A percentile compares a stretch with the other conserved stretches of the same genome.
These are phyloP conservation scores for Anas bernieri DNA, from an alignment of 2,797 vertebrate genomes.

Conservation along the genomic window DNA sequence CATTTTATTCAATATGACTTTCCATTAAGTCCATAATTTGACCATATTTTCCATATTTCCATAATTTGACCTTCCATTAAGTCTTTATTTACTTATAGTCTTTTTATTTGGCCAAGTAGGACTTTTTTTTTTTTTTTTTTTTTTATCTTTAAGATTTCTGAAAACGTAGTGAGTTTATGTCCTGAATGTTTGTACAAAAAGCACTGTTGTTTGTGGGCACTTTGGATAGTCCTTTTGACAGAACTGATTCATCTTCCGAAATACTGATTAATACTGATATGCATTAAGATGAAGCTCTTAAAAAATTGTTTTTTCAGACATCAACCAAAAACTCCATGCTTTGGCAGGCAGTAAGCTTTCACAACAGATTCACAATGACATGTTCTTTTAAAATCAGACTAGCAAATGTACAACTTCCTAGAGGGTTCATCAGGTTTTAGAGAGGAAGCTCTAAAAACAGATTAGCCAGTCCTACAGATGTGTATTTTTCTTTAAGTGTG, in stretches of 20 bases:
- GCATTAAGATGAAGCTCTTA: neutral
- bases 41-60: too few relatives aligned
- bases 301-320: neutral
- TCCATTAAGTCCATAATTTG: neutral
- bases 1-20: neutral
- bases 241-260: neutral
- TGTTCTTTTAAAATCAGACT: neutral
- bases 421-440: neutral
- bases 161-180: neutral
- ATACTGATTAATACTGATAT: neutral
- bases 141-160: neutral
- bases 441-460: slow-evolving; percentile 18
- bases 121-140: neutral
- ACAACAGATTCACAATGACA: neutral
- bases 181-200: neutral
- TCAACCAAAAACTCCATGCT: neutral
- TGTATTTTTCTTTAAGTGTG: slow-evolving; percentile 50
- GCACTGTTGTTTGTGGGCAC: accelerated
- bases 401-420: neutral
- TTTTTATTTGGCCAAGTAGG: neutral
- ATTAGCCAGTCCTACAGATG: neutral
- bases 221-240: neutral
- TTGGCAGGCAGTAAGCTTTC: neutral
- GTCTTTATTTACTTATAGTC: neutral
- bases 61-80: neutral